Conservation (phyloP, 2,113 vertebrate genomes). For the Sciurus niger region DNA sequence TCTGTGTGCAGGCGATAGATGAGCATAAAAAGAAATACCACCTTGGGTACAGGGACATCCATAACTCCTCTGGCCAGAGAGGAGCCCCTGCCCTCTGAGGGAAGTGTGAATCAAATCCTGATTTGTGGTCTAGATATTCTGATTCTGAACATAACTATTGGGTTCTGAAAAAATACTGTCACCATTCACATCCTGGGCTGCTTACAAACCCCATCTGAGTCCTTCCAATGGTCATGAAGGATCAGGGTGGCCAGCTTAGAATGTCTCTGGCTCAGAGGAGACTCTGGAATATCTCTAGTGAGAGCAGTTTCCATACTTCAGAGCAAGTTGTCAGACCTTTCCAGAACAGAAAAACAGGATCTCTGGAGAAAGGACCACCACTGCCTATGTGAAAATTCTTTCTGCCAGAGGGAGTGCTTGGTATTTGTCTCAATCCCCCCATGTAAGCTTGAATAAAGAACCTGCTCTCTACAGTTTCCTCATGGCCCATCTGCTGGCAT, state of each 20-base stretch:
- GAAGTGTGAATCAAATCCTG: neutral
- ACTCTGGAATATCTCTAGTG: neutral
- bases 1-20: neutral
- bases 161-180: neutral
- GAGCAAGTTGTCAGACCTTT: slow-evolving; percentile 45
- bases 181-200: neutral
- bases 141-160: neutral
- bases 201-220: neutral
- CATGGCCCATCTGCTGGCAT: neutral
- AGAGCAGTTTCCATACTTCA: slow-evolving; percentile 34
- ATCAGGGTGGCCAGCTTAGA: neutral
- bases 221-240: neutral
- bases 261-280: neutral
- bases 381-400: neutral
- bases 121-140: neutral
- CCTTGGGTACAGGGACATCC: neutral
- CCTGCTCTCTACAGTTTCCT: fast-evolving
- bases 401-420: slow-evolving; percentile 6
- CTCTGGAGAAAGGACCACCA: neutral
- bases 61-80: neutral
- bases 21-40: neutral
- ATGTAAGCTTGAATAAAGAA: neutral
- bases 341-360: slow-evolving; percentile 45
- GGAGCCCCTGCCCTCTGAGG: neutral
- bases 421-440: neutral